Conservation (phyloP, 2,888 invertebrate genomes). For the Hemicrepidius hirtus region DNA sequence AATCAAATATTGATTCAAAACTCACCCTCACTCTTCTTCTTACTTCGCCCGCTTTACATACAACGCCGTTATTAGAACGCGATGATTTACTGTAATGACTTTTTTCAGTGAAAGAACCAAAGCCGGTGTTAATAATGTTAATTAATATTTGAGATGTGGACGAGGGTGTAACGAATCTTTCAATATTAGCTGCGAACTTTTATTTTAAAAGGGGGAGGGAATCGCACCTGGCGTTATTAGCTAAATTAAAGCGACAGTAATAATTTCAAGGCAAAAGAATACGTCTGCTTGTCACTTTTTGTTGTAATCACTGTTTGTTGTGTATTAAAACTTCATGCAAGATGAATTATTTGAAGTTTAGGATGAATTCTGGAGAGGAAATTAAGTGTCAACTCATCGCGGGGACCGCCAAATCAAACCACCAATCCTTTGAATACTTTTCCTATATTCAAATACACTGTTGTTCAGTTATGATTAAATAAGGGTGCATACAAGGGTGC, state of each 20-base stretch:
- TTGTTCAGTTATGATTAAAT: slow-evolving; percentile 32
- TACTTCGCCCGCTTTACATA: slow-evolving; percentile 72
- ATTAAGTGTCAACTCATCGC: slow-evolving; percentile 61
- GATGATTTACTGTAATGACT: slow-evolving; percentile 79
- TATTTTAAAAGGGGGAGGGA: slow-evolving; percentile 49
- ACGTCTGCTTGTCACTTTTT: slow-evolving; percentile 29
- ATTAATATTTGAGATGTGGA: slow-evolving; percentile 77
- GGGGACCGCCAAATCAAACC: slow-evolving; percentile 35
- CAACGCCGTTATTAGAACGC: slow-evolving; percentile 75
- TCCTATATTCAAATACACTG: slow-evolving; percentile 39
- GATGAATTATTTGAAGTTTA: slow-evolving; percentile 55
- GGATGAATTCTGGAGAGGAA: slow-evolving; percentile 56
- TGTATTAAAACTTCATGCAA: slow-evolving; percentile 43
- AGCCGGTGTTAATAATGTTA: slow-evolving; percentile 77
- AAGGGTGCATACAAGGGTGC: slow-evolving; percentile 7
- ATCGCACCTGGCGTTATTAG: slow-evolving; percentile 54
- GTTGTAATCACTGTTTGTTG: slow-evolving; percentile 17
- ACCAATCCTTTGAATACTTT: slow-evolving; percentile 54
- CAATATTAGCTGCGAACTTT: slow-evolving; percentile 53
- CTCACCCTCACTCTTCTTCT: slow-evolving; percentile 71
- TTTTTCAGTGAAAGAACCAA: slow-evolving; percentile 72
- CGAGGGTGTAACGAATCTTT: slow-evolving; percentile 65
- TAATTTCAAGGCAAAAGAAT: slow-evolving; percentile 47
- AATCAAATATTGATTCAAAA: slow-evolving; percentile 74
- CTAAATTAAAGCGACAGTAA: slow-evolving; percentile 53